A percentile compares a stretch with the other conserved stretches of the same genome.
phyloP scores from a whole-genome alignment of 2,113 vertebrate species.

The human region GRCh38 chr3:145675001-145675500 shows the following conservation, averaged over 20 bases:
- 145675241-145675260: too few species aligned
- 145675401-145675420: neutral
- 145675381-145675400: neutral
- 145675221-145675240: neutral
- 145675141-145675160: too few species aligned
- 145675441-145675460: neutral
- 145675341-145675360: neutral
- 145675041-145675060: neutral
- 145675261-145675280: neutral
- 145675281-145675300: neutral
- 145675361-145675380: neutral
- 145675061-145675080: neutral
- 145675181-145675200: neutral
- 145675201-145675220: neutral
- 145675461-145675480: neutral
- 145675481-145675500: neutral
- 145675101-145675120: accelerated
- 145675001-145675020: neutral
- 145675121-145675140: neutral
- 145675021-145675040: neutral
- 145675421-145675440: neutral
- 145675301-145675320: neutral
- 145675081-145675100: neutral
- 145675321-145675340: neutral
- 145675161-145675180: neutral